Evolutionary conservation across 2,113 vertebrate species (phyloP), one percentile per base, ranked within the genome.

Genomic region (Zapornia atra): DNA sequence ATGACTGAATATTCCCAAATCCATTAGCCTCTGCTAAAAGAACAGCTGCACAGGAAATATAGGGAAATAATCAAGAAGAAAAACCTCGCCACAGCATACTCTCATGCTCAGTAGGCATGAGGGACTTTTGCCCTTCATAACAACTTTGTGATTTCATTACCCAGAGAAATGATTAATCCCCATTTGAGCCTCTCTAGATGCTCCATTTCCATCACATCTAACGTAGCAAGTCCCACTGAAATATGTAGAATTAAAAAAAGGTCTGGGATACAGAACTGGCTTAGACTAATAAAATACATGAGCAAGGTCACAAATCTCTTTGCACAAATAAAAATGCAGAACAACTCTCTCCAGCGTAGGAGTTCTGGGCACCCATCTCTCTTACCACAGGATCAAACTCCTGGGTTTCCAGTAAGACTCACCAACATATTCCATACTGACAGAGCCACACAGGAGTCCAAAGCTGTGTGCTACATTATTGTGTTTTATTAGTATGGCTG

Each of bases 1-100:
- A 84, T 65, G 81, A 75, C 53, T 92, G 69, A 92, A 89, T 92
- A 92, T 82, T 95, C 91, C 94, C 93, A 87, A 91, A 89, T 76
- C 81, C 81, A 75, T 91, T 89, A 78, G 69, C 44, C 95, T 56
- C 78, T 94, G 65, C 84, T 85, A 18, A 69, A 82, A 54, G 65
- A 96, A 82, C 86, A 85, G 78, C 89, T 96, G 82, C 34, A 48
- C 4, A 42, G 40, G 61, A 84, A 92, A 66, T 19, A 48, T 9
- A 92, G 73, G 48, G 78, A 86, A 64, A 94, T 53, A 94, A 88
- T 57, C 50, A 53, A 64, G 65, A 92, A 70, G 16, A 91, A 91
- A 95, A 91, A 63, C 9, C 73, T 82, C 66, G 64, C 64, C 86
- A 81, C 12, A 8, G 48, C 65, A 28, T 44, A 48, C 26, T 87